Base-by-base conservation (phyloP, 2,113 vertebrate genomes). In the Lophochroa leadbeateri region DNA sequence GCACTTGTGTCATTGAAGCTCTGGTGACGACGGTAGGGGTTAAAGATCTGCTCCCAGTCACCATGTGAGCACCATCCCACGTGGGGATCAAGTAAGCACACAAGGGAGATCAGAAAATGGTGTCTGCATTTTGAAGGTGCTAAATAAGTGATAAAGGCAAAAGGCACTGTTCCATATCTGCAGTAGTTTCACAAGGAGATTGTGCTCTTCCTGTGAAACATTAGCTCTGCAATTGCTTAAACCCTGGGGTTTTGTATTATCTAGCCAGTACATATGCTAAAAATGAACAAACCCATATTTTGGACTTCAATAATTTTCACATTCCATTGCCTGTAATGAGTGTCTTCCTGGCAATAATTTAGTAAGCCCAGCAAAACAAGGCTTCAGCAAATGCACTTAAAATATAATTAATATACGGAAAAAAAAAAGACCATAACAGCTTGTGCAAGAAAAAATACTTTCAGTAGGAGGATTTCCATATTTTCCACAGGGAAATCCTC, bases 381-480 rank as follows among this genome's bases (percentile, higher is more conserved):
- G 27, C 84, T 92, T 82, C 52, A 72, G 52, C 27, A 52, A 85
- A 65, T 52, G 70, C 55, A 79, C 29, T 82, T 82, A 90, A 79
- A 92, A 72, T 76, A 29, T 71, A 90, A 84, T 89, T 94, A 95
- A 90, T 37, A 69, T 52, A 85, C 67, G 90, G 33, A 64, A 71
- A 84, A 52, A 53, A n/a, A 41, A 0, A 24, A 82, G 85, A 60
- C 63, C 12, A 14, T 52, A 85, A 92, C 29, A 79, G 29, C 57
- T 90, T 88, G 57, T 76, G 53, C 52, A 85, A 90, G 88, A 76
- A 72, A 79, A 93, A 89, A 31, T 1, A 27, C 29, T 76, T 91
- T 78, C 60, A 82, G 74, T 29, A 19, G 47, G 52, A 76, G 5
- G 39, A 90, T 94, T 93, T 90, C 39, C 3, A 0, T 69, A 47